phyloP scores from a whole-genome alignment of 2,888 invertebrate genomes.

The Pocota personata region DNA sequence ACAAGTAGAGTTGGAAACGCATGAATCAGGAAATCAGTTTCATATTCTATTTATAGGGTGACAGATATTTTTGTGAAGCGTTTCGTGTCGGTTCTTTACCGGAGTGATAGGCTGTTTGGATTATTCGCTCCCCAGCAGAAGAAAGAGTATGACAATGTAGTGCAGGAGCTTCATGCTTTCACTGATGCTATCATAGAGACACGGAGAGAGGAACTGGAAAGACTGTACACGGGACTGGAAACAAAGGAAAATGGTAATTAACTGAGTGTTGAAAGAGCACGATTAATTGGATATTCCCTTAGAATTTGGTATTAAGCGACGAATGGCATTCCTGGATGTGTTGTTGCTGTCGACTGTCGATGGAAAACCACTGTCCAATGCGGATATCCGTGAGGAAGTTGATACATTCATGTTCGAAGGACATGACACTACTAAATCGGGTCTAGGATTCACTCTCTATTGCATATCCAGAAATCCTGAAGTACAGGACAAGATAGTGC shows the following conservation, averaged over 20 bases:
- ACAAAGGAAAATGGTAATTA: conserved; percentile 48
- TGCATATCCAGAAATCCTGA: conserved; percentile 75
- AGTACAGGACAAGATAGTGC: conserved; percentile 75
- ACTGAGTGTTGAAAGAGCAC: not conserved
- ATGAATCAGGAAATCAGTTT: not conserved
- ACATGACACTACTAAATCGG: conserved; percentile 77
- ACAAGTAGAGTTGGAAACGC: conserved; percentile 81
- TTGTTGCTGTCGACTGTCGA: conserved; percentile 67
- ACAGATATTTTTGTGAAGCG: conserved; percentile 71
- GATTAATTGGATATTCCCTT: not conserved
- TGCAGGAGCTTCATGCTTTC: conserved; percentile 70
- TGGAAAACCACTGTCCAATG: conserved; percentile 68
- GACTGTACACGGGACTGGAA: conserved; percentile 23
- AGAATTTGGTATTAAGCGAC: conserved; percentile 66
- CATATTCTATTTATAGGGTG: conserved; percentile 41
- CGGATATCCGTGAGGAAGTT: conserved; percentile 75
- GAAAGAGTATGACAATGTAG: conserved; percentile 51
- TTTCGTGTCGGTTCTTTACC: conserved; percentile 71
- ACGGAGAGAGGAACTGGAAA: conserved; percentile 57
- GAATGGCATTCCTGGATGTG: conserved; percentile 74
- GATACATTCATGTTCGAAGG: conserved; percentile 82
- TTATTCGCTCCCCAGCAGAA: conserved; percentile 59
- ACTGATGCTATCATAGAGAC: conserved; percentile 74
- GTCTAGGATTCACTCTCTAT: conserved; percentile 75
- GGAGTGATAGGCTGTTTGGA: conserved; percentile 71